phyloP scores from a whole-genome alignment of 53 echinoderm and acorn worm species.

The Crossaster papposus region DNA sequence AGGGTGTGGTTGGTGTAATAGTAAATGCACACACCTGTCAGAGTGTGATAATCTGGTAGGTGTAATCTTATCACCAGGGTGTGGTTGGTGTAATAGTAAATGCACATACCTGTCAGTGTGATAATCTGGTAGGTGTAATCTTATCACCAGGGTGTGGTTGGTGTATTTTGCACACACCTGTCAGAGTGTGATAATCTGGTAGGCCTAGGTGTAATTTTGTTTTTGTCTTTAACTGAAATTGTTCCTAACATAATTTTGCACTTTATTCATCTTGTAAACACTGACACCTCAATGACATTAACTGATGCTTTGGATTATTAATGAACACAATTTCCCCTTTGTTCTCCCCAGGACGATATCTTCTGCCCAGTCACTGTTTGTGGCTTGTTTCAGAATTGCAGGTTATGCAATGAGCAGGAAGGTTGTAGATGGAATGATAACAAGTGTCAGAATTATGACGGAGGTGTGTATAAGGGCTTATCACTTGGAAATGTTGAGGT shows the following conservation, averaged over 20 bases:
- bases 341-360: constrained; percentile 15
- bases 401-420: constrained; percentile 60
- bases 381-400: constrained; percentile 54
- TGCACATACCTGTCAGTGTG: constrained; percentile 57
- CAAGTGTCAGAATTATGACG: constrained; percentile 38
- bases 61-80: too few species aligned
- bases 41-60: constrained; percentile 40
- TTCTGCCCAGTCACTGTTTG: constrained; percentile 40
- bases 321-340: neutral
- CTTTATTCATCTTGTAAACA: neutral
- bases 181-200: constrained; percentile 38
- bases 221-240: too few species aligned
- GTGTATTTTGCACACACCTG: constrained; percentile 73
- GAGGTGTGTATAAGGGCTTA: constrained; percentile 40
- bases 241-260: neutral
- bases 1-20: constrained; percentile 90
- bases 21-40: constrained; percentile 55
- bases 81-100: constrained; percentile 82
- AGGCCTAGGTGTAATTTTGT: neutral
- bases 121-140: constrained; percentile 33
- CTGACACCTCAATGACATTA: neutral
- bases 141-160: constrained; percentile 89
- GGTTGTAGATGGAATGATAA: constrained; percentile 54
- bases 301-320: neutral
- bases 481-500: too few species aligned